Conservation (phyloP, 2,113 vertebrate genomes). For the Corynorhinus townsendii region DNA sequence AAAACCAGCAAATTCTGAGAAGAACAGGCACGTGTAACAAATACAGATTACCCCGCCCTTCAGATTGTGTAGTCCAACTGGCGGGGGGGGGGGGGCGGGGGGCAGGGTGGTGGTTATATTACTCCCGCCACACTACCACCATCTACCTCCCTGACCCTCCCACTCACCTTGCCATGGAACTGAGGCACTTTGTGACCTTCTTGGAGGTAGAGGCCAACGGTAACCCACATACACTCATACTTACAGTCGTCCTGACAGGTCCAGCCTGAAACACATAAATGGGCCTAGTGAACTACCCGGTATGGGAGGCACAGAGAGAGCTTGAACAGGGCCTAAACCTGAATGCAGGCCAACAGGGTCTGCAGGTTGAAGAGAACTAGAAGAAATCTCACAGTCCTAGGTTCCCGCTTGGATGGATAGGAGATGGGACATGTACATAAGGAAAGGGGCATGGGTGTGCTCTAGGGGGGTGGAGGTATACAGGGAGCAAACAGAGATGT, state of each 20-base stretch:
- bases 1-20: background rate
- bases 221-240: conserved; percentile 97
- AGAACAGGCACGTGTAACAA: background rate
- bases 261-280: conserved; percentile 86
- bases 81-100: too few species aligned
- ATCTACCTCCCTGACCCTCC: background rate
- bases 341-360: background rate
- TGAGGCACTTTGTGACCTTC: conserved; percentile 92
- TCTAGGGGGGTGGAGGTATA: background rate
- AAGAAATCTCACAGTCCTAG: background rate
- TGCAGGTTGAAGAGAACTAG: background rate
- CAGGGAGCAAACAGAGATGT: background rate
- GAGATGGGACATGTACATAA: background rate
- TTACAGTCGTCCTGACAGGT: conserved; percentile 92
- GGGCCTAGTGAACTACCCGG: background rate
- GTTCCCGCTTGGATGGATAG: background rate
- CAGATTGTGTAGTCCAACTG: background rate
- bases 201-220: conserved; percentile 90
- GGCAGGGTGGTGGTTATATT: too few species aligned
- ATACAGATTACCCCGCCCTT: background rate
- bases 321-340: background rate
- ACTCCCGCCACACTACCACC: background rate
- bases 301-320: background rate
- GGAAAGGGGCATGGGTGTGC: background rate
- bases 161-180: conserved; percentile 94